Conservation (phyloP, 2,888 invertebrate species). For the Glyphotaelius pellucidus region DNA sequence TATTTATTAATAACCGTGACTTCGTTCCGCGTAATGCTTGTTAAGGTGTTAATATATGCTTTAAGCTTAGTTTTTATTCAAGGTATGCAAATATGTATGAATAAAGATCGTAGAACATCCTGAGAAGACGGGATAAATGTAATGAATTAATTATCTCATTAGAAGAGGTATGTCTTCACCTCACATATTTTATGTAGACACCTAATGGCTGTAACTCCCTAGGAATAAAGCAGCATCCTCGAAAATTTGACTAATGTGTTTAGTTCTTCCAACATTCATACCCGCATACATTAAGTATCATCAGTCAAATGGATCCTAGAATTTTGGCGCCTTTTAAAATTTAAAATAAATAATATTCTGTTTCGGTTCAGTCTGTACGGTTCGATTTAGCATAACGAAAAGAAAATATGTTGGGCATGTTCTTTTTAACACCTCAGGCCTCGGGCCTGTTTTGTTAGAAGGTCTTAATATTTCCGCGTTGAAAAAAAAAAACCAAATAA, state of each 20-base stretch:
- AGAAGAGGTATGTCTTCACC: not conserved
- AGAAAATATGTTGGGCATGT: too few relatives aligned
- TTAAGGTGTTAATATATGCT: not conserved
- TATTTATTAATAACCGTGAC: not conserved
- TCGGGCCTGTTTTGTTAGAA: too few relatives aligned
- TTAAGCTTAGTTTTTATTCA: not conserved
- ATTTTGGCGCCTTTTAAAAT: too few relatives aligned
- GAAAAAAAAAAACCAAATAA: too few relatives aligned
- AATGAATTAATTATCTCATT: not conserved
- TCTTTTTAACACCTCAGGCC: too few relatives aligned
- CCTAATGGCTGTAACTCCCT: not conserved
- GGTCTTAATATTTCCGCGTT: too few relatives aligned
- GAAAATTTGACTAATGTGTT: not conserved
- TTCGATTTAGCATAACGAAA: too few relatives aligned
- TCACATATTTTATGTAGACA: slow-evolving; percentile 8
- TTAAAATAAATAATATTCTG: too few relatives aligned
- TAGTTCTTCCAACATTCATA: not conserved
- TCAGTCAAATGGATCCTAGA: not conserved
- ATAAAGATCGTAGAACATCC: not conserved
- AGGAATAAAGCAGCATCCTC: not conserved
- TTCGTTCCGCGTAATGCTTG: not conserved
- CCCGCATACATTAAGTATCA: not conserved
- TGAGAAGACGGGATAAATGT: not conserved
- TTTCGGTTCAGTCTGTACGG: too few relatives aligned
- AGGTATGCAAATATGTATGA: not conserved